Base-by-base conservation (phyloP, 2,797 vertebrate species). In the Malurus splendens region DNA sequence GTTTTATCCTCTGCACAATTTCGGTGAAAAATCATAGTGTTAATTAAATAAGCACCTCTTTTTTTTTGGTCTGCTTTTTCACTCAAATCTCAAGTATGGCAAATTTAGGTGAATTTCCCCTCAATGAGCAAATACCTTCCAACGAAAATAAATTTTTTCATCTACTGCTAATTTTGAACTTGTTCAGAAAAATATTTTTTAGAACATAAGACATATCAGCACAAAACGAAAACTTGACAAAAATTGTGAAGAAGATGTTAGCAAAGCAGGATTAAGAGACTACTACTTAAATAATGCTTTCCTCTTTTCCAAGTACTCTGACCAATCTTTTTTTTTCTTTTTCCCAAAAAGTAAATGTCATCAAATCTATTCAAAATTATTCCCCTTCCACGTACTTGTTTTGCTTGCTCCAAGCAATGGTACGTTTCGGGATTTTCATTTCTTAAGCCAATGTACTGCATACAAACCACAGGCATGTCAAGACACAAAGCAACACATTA, bases 391-490 rank as follows among this genome's bases (percentile, higher is more conserved):
- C 76, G 12, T 18, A 65, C 44, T 44, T 84, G 8, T 4, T 60
- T 90, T 84, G n/a, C 41, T 71, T 71, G 42, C 15, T 38, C 54
- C 38, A 44, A 73, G 54, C 27, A 82, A 25, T 51, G 73, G 57
- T 64, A 60, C 32, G 36, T 50, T 86, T 68, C 47, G 72, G 30
- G 28, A 65, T 92, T 80, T 77, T 65, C 47, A 72, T 74, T 74
- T 82, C 57, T 77, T 80, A 92, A 82, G 27, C 44, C 68, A 82
- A 15, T 25, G 25, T 12, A n/a, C 47, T 74, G 59, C 72, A 59
- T 42, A 74, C 44, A 90, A 91, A 72, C 72, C 78, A 82, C 72
- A 86, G 51, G 56, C 90, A 81, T 77, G 84, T 90, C 84, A 67
- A 44, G 55, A 94, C 72, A 90, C 48, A 92, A 76, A 87, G 78